A percentile compares a stretch with the other conserved stretches of the same genome.
Evolutionary conservation across 2,888 invertebrate species (phyloP).

Genomic region (Oxystoma pomonae): DNA sequence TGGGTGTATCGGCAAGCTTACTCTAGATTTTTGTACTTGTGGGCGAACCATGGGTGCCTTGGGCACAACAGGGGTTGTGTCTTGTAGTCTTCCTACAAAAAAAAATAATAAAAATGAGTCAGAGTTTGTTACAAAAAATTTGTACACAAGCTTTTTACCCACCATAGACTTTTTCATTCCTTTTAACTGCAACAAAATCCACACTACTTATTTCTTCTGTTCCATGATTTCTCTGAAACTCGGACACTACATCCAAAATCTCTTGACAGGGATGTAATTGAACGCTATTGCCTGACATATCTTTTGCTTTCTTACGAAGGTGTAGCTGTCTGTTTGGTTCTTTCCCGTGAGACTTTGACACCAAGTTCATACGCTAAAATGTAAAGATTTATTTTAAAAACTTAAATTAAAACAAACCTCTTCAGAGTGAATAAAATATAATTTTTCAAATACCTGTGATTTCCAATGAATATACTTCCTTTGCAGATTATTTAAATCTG

Average conservation of each 20-base stretch:
- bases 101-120: background rate
- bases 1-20: slow-evolving; percentile 61
- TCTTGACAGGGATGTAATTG: slow-evolving; percentile 24
- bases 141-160: background rate
- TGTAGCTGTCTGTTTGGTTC: slow-evolving; percentile 41
- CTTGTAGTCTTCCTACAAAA: slow-evolving; percentile 20
- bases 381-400: background rate
- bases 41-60: background rate
- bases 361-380: slow-evolving; percentile 60
- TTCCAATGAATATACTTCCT: slow-evolving; percentile 75
- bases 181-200: background rate
- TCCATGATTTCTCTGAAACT: slow-evolving; percentile 5
- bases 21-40: slow-evolving; percentile 8
- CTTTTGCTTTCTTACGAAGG: slow-evolving; percentile 30
- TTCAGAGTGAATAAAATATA: background rate
- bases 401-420: background rate
- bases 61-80: slow-evolving; percentile 36
- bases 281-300: slow-evolving; percentile 29
- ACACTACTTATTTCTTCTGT: background rate
- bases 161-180: slow-evolving; percentile 10
- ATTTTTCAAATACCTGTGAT: slow-evolving; percentile 40
- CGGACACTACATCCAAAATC: slow-evolving; percentile 10
- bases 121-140: background rate
- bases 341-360: slow-evolving; percentile 80
- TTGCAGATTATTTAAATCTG: slow-evolving; percentile 71